A percentile compares a stretch with the other conserved stretches of the same genome.
Evolutionary conservation across 2,113 vertebrate genomes (phyloP).

Genomic region (Caranx ignobilis): DNA sequence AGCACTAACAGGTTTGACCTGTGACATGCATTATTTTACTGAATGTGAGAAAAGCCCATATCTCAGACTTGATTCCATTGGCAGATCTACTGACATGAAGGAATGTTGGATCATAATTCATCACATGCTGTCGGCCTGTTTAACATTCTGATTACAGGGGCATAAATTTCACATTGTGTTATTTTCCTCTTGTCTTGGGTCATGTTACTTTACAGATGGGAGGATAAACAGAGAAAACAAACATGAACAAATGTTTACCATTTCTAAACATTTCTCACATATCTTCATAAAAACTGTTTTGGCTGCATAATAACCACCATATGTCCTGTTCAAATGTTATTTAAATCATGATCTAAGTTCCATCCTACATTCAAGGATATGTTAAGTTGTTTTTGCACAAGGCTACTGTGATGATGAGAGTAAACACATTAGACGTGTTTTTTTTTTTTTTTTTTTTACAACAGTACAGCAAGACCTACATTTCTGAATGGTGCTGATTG

Average conservation of each 20-base stretch:
- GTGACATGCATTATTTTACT: background rate
- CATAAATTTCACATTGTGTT: background rate
- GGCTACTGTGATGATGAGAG: no score
- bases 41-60: background rate
- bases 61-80: background rate
- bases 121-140: background rate
- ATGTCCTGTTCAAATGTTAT: background rate
- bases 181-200: constrained; percentile 18
- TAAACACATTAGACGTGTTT: no score
- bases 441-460: no score
- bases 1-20: constrained; percentile 8
- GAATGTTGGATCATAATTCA: constrained; percentile 26
- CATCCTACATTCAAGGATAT: background rate
- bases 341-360: constrained; percentile 1
- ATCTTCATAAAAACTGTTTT: constrained; percentile 10
- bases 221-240: constrained; percentile 34
- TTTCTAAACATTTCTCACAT: constrained; percentile 38
- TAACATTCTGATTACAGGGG: background rate
- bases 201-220: constrained; percentile 13
- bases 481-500: no score
- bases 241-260: constrained; percentile 46
- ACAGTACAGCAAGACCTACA: no score
- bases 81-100: background rate
- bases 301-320: constrained; percentile 18
- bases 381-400: background rate